Conservation (phyloP, 1,140 invertebrate genomes). For the Trinorchestia longiramus region DNA sequence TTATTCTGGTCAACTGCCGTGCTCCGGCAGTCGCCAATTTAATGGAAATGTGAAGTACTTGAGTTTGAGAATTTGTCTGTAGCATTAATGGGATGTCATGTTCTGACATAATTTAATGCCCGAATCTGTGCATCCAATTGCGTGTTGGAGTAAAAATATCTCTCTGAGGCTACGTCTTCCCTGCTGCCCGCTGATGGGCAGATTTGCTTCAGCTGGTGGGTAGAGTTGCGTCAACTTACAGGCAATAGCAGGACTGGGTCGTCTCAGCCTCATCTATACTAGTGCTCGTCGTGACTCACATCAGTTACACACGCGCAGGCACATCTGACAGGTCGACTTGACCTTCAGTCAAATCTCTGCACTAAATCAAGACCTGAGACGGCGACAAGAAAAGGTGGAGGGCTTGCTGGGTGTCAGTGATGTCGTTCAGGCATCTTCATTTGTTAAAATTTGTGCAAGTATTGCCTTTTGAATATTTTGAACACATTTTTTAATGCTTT, state of each 20-base stretch:
- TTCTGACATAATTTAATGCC: conserved; percentile 43
- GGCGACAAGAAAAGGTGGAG: no score
- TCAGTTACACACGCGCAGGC: neutral
- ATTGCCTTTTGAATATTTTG: neutral
- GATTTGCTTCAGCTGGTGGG: neutral
- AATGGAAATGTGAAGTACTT: conserved; percentile 45
- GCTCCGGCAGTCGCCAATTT: neutral
- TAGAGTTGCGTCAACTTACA: neutral
- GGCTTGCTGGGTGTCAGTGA: neutral
- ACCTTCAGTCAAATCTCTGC: neutral
- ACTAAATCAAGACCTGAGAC: neutral
- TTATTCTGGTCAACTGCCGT: neutral
- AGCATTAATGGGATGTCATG: conserved; percentile 49
- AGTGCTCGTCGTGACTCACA: neutral
- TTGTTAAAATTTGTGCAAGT: neutral
- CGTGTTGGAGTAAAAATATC: neutral
- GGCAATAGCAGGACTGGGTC: neutral
- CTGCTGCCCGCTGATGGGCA: neutral
- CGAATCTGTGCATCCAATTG: neutral
- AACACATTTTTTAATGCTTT: neutral
- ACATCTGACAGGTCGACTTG: neutral
- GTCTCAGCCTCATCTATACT: neutral
- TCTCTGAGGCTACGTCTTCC: neutral
- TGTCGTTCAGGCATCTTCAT: neutral
- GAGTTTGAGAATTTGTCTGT: conserved; percentile 4